Evolutionary conservation across 1,140 invertebrate species (phyloP), one percentile per base, ranked within the genome.

Genomic region (Drosophila miranda): DNA sequence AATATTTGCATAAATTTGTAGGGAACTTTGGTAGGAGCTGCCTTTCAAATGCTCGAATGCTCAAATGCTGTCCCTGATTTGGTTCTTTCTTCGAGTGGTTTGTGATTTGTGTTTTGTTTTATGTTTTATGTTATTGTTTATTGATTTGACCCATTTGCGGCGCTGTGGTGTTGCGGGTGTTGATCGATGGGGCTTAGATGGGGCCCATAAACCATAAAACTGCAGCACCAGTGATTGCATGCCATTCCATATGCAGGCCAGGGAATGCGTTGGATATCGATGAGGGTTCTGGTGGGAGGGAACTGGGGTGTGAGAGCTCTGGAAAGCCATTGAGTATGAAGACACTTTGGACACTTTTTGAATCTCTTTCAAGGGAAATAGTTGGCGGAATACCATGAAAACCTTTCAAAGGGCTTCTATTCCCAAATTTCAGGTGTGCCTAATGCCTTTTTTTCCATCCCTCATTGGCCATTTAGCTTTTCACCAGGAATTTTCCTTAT

Each of bases 1-100:
- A 58, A 56, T 48, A 86, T 86, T 86, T 82, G 78, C 82, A 86
- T 86, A 82, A 72, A 78, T 81, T 86, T 77, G 48, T 56, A 41
- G 34, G 64, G 57, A 66, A 75, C 44, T 51, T 23, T 51, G 60
- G 58, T 54, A 50, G 54, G 54, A 19, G 23, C 23, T 8, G 28
- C 28, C 28, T 30, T 49, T 23, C 43, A 63, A 64, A 55, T 52
- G 48, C 19, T 41, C 7, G 2, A 19, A 28, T 23, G 14, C 19
- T 41, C 7, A 19, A 19, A 30, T 23, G 14, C 26, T 58, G 55
- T 64, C 61, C 59, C 57, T 43, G 60, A 26, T 26, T 26, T 59
- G 61, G 55, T 6, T 57, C 38, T 23, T 57, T 55, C 19, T 62
- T n/a, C 55, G 58, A 68, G 42, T 72, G 62, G 55, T 71, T 53